Conservation (phyloP, 2,113 vertebrate genomes). For the Gila orcuttii region DNA sequence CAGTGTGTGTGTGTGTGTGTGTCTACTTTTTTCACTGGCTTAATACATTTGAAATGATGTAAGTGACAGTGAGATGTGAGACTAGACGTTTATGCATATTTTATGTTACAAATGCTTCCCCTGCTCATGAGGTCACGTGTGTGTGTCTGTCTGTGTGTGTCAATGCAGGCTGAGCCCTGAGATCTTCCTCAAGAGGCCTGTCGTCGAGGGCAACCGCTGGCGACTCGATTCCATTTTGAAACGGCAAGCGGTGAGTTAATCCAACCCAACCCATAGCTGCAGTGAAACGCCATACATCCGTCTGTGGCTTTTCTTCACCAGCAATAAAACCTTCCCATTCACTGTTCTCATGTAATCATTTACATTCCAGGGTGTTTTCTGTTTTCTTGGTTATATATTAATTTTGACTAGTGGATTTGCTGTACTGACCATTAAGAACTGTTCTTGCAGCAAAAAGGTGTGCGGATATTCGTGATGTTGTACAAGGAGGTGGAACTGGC, state of each 20-base stretch:
- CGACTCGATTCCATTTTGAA: conserved; percentile 90
- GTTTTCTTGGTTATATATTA: conserved; percentile 20
- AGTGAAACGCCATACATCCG: neutral
- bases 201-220: conserved; percentile 96
- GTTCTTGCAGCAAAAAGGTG: conserved; percentile 87
- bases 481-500: conserved; percentile 97
- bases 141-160: neutral
- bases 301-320: neutral
- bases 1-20: conserved; percentile 14
- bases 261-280: neutral
- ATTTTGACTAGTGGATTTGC: neutral
- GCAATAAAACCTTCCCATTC: neutral
- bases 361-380: neutral
- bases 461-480: conserved; percentile 91
- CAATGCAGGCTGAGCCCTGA: conserved; percentile 79
- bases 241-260: conserved; percentile 87
- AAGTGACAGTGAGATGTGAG: neutral
- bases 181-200: conserved; percentile 83
- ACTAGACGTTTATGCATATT: conserved; percentile 26
- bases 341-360: neutral
- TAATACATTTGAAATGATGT: conserved; percentile 14
- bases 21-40: neutral
- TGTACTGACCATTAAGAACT: neutral
- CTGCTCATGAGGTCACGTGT: neutral
- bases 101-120: conserved; percentile 23